Conservation (phyloP, 2,113 vertebrate genomes). For the Dasyornis broadbenti region DNA sequence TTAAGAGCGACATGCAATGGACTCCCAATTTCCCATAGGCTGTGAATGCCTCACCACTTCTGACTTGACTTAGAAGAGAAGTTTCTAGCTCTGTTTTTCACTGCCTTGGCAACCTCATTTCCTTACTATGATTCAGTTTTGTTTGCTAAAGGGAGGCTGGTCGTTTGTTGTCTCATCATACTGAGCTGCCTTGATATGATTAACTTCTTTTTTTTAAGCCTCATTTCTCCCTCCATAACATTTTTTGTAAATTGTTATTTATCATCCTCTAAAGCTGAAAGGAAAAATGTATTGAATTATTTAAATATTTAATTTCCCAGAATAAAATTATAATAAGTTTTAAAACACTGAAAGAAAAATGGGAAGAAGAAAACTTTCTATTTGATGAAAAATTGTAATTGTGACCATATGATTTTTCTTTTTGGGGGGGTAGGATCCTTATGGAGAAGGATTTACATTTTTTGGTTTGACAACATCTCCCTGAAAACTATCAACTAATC, state of each 20-base stretch:
- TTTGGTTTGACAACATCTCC: neutral
- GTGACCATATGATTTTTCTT: neutral
- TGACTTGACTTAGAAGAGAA: neutral
- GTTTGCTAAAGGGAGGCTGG: slow-evolving; percentile 24
- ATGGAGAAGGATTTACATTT: neutral
- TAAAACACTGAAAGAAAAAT: neutral
- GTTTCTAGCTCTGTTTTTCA: slow-evolving; percentile 39
- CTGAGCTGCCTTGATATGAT: slow-evolving; percentile 47
- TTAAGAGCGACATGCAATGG: neutral
- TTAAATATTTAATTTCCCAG: neutral
- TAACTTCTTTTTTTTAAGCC: slow-evolving; percentile 35
- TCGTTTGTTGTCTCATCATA: slow-evolving; percentile 39
- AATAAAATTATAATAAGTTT: neutral
- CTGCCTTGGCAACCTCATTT: slow-evolving; percentile 58
- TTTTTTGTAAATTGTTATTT: slow-evolving; percentile 20
- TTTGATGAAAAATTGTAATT: neutral
- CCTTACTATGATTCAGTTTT: slow-evolving; percentile 42
- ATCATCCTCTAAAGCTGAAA: slow-evolving; percentile 5
- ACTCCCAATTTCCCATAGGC: slow-evolving; percentile 1
- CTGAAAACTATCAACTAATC: neutral
- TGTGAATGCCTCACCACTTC: neutral
- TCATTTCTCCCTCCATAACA: slow-evolving; percentile 33
- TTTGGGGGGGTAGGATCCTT: neutral
- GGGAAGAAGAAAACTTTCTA: neutral
- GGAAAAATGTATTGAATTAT: neutral